A percentile compares a stretch with the other conserved stretches of the same genome.
phyloP scores from a whole-genome alignment of 1,140 invertebrate genomes.

The Heterodera carotae region DNA sequence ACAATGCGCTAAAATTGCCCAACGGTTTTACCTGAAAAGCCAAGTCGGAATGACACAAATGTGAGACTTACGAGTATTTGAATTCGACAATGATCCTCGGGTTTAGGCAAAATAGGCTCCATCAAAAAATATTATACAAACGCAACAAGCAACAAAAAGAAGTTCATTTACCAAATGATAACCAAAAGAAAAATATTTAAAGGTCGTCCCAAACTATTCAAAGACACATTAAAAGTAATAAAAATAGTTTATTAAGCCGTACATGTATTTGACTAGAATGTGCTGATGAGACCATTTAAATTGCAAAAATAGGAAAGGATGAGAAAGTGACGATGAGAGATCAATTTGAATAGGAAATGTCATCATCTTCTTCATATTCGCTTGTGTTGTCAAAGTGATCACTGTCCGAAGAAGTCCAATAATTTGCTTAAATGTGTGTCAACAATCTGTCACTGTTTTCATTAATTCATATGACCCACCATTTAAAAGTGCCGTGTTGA shows the following conservation, averaged over 20 bases:
- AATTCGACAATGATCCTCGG: slow-evolving; percentile 36
- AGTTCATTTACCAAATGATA: not conserved
- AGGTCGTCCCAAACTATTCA: no score
- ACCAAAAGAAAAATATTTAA: no score
- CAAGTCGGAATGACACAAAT: not conserved
- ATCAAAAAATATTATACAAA: slow-evolving; percentile 9
- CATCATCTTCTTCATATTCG: not conserved
- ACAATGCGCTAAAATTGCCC: slow-evolving; percentile 22
- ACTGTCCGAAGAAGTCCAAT: not conserved
- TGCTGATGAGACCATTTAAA: no score
- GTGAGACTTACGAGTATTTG: slow-evolving; percentile 30
- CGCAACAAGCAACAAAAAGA: not conserved
- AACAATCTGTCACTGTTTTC: no score
- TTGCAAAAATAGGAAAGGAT: no score
- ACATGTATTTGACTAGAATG: no score
- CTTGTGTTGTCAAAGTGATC: not conserved
- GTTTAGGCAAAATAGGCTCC: slow-evolving; percentile 21
- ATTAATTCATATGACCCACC: not conserved
- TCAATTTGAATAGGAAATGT: no score
- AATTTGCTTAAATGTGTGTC: no score
- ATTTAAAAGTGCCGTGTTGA: not conserved
- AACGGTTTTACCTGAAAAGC: slow-evolving; percentile 28
- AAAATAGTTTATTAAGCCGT: no score
- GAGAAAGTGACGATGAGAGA: no score
- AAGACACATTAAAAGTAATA: no score